Conservation (phyloP, 2,888 invertebrate genomes). For the Chydorus sphaericus region DNA sequence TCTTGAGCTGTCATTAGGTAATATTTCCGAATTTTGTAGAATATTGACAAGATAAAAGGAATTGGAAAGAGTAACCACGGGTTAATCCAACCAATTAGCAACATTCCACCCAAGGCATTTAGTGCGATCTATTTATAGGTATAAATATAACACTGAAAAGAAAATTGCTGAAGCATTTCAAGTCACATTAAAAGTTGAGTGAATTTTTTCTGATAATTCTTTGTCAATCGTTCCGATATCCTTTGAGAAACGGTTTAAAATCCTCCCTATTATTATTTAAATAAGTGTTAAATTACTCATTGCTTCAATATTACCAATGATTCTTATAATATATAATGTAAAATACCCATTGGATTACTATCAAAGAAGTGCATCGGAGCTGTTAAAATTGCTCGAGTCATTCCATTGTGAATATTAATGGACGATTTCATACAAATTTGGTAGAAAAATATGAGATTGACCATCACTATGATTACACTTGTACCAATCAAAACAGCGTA, state of each 20-base stretch:
- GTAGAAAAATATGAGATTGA: conserved; percentile 30
- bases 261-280: conserved; percentile 41
- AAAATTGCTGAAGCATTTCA: too few relatives aligned
- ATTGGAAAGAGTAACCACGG: conserved; percentile 27
- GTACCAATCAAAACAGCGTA: conserved; percentile 28
- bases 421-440: conserved; percentile 29
- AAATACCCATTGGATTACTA: conserved; percentile 68
- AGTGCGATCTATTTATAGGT: conserved; percentile 17
- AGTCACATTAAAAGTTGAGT: conserved; percentile 30
- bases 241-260: conserved; percentile 70
- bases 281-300: too few relatives aligned
- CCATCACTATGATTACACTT: conserved; percentile 24
- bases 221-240: conserved; percentile 69
- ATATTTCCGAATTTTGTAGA: conserved; percentile 29
- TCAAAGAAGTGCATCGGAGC: conserved; percentile 55
- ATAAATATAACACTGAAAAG: neutral
- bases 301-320: neutral
- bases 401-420: conserved; percentile 31
- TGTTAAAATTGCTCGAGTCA: conserved; percentile 33
- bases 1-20: conserved; percentile 33
- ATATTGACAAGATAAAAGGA: conserved; percentile 28
- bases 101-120: conserved; percentile 28
- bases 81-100: conserved; percentile 32
- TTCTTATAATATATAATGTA: too few relatives aligned
- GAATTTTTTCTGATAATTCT: conserved; percentile 45